Conservation (phyloP, 2,113 vertebrate genomes). For the Ornithorhynchus anatinus region DNA sequence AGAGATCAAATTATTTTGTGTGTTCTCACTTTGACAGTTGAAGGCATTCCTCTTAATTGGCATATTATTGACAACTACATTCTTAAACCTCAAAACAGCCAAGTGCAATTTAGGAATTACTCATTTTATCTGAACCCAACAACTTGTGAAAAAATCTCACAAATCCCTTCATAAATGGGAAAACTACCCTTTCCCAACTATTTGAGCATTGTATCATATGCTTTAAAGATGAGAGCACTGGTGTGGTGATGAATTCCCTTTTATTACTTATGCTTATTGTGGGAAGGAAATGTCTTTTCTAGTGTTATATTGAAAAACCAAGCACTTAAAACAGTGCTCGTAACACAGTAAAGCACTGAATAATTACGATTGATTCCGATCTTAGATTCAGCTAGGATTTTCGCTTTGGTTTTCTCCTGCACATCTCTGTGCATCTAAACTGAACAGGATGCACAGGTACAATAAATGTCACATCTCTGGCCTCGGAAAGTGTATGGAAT, state of each 20-base stretch:
- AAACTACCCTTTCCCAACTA: background rate
- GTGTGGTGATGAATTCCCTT: conserved; percentile 33
- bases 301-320: too few species aligned
- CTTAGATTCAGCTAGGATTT: conserved; percentile 8
- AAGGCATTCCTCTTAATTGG: too few species aligned
- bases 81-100: too few species aligned
- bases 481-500: conserved; percentile 25
- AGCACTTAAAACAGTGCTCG: too few species aligned
- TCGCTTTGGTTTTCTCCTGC: background rate
- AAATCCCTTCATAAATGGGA: background rate
- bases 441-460: conserved; percentile 15
- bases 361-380: conserved; percentile 45
- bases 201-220: background rate
- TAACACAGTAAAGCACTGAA: too few species aligned
- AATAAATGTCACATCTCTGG: background rate
- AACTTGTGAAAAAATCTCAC: background rate
- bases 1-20: too few species aligned
- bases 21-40: too few species aligned
- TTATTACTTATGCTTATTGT: conserved; percentile 41
- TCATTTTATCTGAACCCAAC: too few species aligned
- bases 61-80: too few species aligned
- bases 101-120: too few species aligned
- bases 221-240: conserved; percentile 31
- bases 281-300: too few species aligned
- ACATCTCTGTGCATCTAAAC: background rate